A percentile compares a stretch with the other conserved stretches of the same genome.
Conservation (phyloP, 1,140 invertebrate species). For the Panulirus ornatus region DNA sequence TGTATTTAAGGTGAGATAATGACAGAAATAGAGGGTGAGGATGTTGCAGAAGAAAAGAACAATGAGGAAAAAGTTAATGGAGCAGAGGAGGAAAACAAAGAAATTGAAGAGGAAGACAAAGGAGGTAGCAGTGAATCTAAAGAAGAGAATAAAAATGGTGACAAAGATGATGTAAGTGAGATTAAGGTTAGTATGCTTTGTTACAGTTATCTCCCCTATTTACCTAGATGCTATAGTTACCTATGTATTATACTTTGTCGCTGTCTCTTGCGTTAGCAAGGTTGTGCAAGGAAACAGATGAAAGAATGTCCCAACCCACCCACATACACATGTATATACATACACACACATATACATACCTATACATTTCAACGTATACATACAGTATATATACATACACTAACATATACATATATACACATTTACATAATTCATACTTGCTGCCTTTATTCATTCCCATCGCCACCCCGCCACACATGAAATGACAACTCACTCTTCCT, state of each 20-base stretch:
- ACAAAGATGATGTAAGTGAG: background rate
- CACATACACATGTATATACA: too few species aligned
- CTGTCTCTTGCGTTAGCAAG: too few species aligned
- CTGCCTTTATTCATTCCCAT: too few species aligned
- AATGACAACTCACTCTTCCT: too few species aligned
- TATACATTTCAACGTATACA: too few species aligned
- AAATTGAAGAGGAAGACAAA: background rate
- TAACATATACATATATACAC: too few species aligned
- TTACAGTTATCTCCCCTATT: background rate
- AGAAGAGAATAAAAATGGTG: background rate
- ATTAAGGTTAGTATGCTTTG: conserved; percentile 1
- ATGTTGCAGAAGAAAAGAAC: conserved; percentile 1
- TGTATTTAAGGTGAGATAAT: conserved; percentile 7
- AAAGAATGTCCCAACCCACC: too few species aligned
- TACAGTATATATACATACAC: too few species aligned
- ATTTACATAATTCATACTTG: too few species aligned
- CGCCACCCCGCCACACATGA: too few species aligned
- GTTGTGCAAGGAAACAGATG: too few species aligned
- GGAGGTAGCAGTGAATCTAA: background rate
- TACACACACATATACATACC: too few species aligned
- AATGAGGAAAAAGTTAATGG: conserved; percentile 2
- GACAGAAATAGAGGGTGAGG: conserved; percentile 41
- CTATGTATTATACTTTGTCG: background rate
- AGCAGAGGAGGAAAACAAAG: background rate
- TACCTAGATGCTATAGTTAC: background rate